Base-by-base conservation (phyloP, 2,113 vertebrate species). In the Peromyscus californicus region DNA sequence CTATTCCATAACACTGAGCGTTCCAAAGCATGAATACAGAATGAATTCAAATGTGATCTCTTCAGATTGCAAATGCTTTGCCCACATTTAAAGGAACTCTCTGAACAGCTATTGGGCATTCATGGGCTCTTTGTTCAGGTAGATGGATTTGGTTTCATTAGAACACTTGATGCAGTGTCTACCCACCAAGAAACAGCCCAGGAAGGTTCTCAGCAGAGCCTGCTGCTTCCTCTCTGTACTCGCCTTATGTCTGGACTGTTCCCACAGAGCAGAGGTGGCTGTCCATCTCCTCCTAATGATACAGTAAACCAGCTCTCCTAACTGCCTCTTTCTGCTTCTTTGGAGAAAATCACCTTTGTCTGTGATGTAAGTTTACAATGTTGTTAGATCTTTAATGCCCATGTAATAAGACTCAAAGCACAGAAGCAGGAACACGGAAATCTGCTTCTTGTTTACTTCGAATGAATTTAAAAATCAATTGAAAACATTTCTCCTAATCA, bases 401-500 rank as follows among this genome's bases (percentile, higher is more conserved):
- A 42, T 29, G 89, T 70, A 67, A 96, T 80, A 90, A 29, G 59
- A 54, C 45, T n/a, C 82, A 93, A 96, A 93, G 10, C 97, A 69
- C 76, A 91, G 89, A 96, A 93, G 90, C n/a, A 51, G 95, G 63
- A 80, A 90, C 59, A 90, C 91, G 84, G 67, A 93, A 97, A 85
- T 26, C 39, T 85, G 96, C 42, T 86, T 94, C 86, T 94, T 92
- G 24, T 98, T 98, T 97, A 94, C 79, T 24, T 91, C 91, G 96
- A 96, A 96, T 7, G 69, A 90, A 95, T 97, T 98, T 90, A 83
- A 96, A 93, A 85, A 93, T 69, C 91, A 95, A 97, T 67, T 65
- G 96, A 97, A 97, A 96, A 80, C 93, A 84, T 87, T 97, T 98
- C 94, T 97, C 84, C 45, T 72, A 93, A 98, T 97, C 87, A 51